A percentile compares a stretch with the other conserved stretches of the same genome.
Evolutionary conservation across 92 coral and sea anemone genomes (phyloP).

Genomic region (Bergia puertoricense): DNA sequence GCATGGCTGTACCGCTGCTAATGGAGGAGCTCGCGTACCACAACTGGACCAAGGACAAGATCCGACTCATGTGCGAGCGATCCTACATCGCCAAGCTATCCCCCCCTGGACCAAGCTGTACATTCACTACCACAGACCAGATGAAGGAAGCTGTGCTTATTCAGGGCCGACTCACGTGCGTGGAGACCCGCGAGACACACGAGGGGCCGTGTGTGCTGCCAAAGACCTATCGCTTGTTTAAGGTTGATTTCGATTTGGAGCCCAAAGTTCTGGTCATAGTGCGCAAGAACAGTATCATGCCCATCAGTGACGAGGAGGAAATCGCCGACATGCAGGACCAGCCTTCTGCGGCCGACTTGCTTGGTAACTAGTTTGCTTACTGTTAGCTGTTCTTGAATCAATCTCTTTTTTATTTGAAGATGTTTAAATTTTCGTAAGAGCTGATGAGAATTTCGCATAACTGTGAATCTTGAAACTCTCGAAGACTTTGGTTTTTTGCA

Average conservation of each 20-base stretch:
- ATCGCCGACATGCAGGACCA: conserved; percentile 73
- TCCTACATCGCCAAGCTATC: conserved; percentile 80
- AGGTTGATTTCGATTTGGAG: conserved; percentile 72
- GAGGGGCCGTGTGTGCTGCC: conserved; percentile 92
- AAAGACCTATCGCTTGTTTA: conserved; percentile 51
- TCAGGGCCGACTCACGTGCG: conserved; percentile 84
- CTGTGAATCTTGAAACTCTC: too few relatives aligned
- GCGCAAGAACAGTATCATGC: conserved; percentile 54
- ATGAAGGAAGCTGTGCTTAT: conserved; percentile 86
- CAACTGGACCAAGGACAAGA: conserved; percentile 91
- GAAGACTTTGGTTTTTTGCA: too few relatives aligned
- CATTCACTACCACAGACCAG: conserved; percentile 59
- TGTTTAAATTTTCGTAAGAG: too few relatives aligned
- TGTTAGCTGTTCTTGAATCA: neutral
- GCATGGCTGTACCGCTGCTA: conserved; percentile 94
- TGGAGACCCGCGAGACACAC: conserved; percentile 69
- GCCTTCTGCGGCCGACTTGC: conserved; percentile 76
- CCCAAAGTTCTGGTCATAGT: conserved; percentile 83
- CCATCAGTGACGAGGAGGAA: conserved; percentile 68
- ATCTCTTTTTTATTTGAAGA: too few relatives aligned
- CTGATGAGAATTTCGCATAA: too few relatives aligned
- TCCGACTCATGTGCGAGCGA: conserved; percentile 91
- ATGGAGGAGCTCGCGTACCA: conserved; percentile 83
- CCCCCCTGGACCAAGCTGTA: conserved; percentile 43
- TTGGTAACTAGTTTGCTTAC: conserved; percentile 53